Percentiles rank a stretch among this genome's conserved stretches.
These are phyloP conservation scores for Rhorus exstirpatorius DNA, from an alignment of 2,888 invertebrate genomes.

Conservation along the genomic window DNA sequence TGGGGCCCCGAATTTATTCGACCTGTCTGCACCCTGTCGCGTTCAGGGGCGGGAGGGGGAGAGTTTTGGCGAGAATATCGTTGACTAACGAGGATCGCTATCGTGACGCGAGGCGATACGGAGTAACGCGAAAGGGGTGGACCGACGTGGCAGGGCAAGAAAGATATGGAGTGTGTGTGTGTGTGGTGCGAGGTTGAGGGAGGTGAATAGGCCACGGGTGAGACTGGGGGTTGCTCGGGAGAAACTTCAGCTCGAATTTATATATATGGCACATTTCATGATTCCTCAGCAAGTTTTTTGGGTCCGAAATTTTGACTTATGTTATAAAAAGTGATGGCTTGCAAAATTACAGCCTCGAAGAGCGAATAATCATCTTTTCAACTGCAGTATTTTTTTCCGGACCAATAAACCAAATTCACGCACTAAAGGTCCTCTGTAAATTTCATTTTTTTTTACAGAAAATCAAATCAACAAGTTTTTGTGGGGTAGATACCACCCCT, in stretches of 20 bases:
- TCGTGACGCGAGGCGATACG: slow-evolving; percentile 76
- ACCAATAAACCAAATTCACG: no score
- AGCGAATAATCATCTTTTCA: no score
- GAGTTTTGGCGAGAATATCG: slow-evolving; percentile 57
- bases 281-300: no score
- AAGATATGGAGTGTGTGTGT: slow-evolving; percentile 38
- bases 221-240: slow-evolving; percentile 27
- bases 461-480: no score
- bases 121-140: slow-evolving; percentile 69
- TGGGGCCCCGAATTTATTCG: slow-evolving; percentile 54
- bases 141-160: slow-evolving; percentile 51
- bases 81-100: slow-evolving; percentile 78
- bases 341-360: no score
- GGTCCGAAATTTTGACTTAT: no score
- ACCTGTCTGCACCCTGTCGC: slow-evolving; percentile 49
- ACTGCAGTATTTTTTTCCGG: no score
- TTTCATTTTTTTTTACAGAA: no score
- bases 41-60: slow-evolving; percentile 13
- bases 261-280: no score
- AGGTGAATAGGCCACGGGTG: slow-evolving; percentile 31
- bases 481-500: no score
- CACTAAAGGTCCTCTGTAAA: no score
- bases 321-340: no score
- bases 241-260: slow-evolving; percentile 19
- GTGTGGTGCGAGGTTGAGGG: slow-evolving; percentile 22